These are phyloP conservation scores for Adelognathus sp. DNA, from an alignment of 2,888 invertebrate genomes.

Conservation along the genomic window DNA sequence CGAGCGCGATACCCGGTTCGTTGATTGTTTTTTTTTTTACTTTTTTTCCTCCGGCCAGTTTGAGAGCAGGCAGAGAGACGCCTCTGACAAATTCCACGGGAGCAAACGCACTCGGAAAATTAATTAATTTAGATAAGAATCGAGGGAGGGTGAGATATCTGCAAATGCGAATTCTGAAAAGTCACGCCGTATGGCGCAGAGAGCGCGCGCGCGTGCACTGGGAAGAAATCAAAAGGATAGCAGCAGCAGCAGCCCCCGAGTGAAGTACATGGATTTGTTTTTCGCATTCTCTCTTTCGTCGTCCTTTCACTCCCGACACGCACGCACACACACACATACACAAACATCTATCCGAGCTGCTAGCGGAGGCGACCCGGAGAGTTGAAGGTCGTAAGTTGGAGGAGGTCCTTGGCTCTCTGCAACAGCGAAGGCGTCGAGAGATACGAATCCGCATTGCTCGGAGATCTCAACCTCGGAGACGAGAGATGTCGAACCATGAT, in stretches of 20 bases:
- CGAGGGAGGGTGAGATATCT: background rate
- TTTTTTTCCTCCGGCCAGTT: background rate
- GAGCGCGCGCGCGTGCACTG: too few relatives aligned
- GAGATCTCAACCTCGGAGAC: too few relatives aligned
- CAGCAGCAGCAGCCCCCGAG: background rate
- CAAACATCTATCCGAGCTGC: constrained; percentile 2
- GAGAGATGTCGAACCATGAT: too few relatives aligned
- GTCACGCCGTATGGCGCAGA: constrained; percentile 43
- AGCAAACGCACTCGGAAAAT: constrained; percentile 44
- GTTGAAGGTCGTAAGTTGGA: constrained; percentile 54
- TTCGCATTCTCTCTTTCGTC: constrained; percentile 48
- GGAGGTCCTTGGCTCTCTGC: constrained; percentile 51
- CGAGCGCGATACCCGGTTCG: constrained; percentile 24
- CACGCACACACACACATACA: background rate
- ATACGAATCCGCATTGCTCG: constrained; percentile 19
- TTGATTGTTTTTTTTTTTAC: background rate
- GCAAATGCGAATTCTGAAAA: constrained; percentile 16
- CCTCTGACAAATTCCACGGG: constrained; percentile 52
- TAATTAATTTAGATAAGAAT: constrained; percentile 48
- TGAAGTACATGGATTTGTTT: constrained; percentile 28
- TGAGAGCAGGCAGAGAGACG: background rate
- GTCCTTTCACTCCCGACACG: constrained; percentile 44
- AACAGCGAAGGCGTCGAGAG: constrained; percentile 36
- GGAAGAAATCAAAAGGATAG: too few relatives aligned
- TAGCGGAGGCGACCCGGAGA: constrained; percentile 39